Evolutionary conservation across 2,888 invertebrate genomes (phyloP), one percentile per base, ranked within the genome.

Genomic region (Myathropa florea): DNA sequence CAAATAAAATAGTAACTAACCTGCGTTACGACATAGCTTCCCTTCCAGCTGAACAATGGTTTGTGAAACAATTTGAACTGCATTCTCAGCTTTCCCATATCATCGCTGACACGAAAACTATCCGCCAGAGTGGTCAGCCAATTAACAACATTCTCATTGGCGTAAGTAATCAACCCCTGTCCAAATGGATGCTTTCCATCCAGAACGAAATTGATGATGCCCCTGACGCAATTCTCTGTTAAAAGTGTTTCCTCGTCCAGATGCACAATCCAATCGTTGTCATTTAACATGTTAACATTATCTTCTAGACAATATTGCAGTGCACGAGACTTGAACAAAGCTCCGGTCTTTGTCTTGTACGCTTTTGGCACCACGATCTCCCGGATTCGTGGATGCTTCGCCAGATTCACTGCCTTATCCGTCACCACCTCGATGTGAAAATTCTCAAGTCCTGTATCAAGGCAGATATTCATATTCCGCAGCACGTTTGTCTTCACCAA

Each of bases 11-110:
- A 21, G 10, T 6, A 33, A 84, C 92, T 93, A 92, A 97, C 97
- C 95, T 98, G 98, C 88, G 98, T 98, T 10, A 99, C 98, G 88
- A 99, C 98, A 93, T 97, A 99, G 59, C 98, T 98, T 84, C 99
- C 99, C 93, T 99, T 99, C 98, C 98, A 98, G 92, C 98, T 98
- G 93, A 99, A 98, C 76, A 98, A 94, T 21, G 99, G 98, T 91
- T 97, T 97, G 92, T 98, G 98, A 92, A 99, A 98, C 93, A 97
- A 94, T 90, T 96, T 96, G 91, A 99, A 98, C 92, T 98, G 98
- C 88, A 98, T 94, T 90, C 98, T 94, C 75, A 99, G 93, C 93
- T 99, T 99, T 78, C 99, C 99, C 98, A 99, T 98, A 91, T 99
- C 99, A 93, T 99, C 98, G 26, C 98, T 97, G 0, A 99, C 98